phyloP scores from a whole-genome alignment of 1,140 invertebrate species.

The Chymomyza costata region DNA sequence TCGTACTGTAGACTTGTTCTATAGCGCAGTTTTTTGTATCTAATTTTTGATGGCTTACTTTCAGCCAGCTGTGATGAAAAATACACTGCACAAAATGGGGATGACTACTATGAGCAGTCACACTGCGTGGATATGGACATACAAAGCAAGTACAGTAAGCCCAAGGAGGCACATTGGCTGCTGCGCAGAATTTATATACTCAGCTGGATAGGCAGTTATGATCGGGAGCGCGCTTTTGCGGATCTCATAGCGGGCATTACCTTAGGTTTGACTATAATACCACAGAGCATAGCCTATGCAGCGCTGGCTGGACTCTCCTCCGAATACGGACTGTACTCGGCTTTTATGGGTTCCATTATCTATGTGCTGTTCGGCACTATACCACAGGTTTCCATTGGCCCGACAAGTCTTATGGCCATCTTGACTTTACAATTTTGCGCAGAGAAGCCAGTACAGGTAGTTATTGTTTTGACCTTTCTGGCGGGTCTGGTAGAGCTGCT shows the following conservation, averaged over 20 bases:
- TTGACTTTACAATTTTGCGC: slow-evolving; percentile 83
- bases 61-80: slow-evolving; percentile 58
- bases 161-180: slow-evolving; percentile 57
- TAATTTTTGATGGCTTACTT: slow-evolving; percentile 10
- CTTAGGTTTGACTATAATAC: slow-evolving; percentile 87
- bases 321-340: slow-evolving; percentile 78
- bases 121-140: slow-evolving; percentile 49
- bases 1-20: too few relatives aligned
- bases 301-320: slow-evolving; percentile 83
- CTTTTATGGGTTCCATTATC: slow-evolving; percentile 82
- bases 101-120: slow-evolving; percentile 30
- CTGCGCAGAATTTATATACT: slow-evolving; percentile 77
- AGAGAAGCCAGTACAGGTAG: slow-evolving; percentile 83
- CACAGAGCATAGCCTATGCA: slow-evolving; percentile 90
- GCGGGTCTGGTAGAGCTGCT: slow-evolving; percentile 85
- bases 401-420: slow-evolving; percentile 90
- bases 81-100: slow-evolving; percentile 55
- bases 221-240: slow-evolving; percentile 77
- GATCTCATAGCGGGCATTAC: slow-evolving; percentile 87
- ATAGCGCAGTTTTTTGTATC: too few relatives aligned
- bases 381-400: slow-evolving; percentile 93
- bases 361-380: slow-evolving; percentile 93
- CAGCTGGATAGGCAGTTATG: slow-evolving; percentile 81
- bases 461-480: slow-evolving; percentile 86
- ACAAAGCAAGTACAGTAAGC: slow-evolving; percentile 50